Base-by-base conservation (phyloP, 1,140 invertebrate genomes). In the Papilio polyxenes region DNA sequence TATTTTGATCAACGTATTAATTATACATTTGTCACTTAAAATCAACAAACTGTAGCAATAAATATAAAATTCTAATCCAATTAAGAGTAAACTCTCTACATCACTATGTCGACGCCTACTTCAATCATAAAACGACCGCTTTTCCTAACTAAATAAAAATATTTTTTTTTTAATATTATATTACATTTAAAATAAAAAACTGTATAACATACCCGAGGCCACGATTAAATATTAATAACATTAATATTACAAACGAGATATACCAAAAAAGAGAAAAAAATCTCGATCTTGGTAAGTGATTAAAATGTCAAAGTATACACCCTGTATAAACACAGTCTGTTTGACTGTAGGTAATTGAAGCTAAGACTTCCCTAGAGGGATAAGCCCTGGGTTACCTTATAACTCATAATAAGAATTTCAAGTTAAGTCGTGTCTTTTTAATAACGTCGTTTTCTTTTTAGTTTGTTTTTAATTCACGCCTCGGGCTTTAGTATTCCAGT, bases 341-440 rank as follows among this genome's bases (percentile, higher is more conserved):
- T 23, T 31, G 23, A 65, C 62, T 20, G 65, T 40, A 72, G 23
- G 23, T 37, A 37, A 37, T 37, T 72, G 65, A 72, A 72, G 65
- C 11, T 40, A 72, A 37, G 65, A 72, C 65, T 15, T 72, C 65
- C 65, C 65, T 72, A 15, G 62, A 69, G 65, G 65, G 65, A 72
- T 72, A 72, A 72, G 31, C 65, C 65, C 23, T 72, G 65, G 37
- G 65, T 72, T 72, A 40, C 31, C 65, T 72, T 31, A 59, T 11
- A 11, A 37, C 31, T 72, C 31, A 40, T 72, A 72, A 72, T 65
- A 11, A 23, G 10, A 72, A 37, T 11, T 72, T 37, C 65, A 72
- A 13, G 65, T 31, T 15, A 72, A 72, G 31, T 72, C 31, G 65
- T 72, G 65, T 37, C 65, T 11, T 13, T 40, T 37, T 72, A 72